These are phyloP conservation scores for Stegophylla sp. DNA, from an alignment of 2,888 invertebrate species.

Conservation along the genomic window DNA sequence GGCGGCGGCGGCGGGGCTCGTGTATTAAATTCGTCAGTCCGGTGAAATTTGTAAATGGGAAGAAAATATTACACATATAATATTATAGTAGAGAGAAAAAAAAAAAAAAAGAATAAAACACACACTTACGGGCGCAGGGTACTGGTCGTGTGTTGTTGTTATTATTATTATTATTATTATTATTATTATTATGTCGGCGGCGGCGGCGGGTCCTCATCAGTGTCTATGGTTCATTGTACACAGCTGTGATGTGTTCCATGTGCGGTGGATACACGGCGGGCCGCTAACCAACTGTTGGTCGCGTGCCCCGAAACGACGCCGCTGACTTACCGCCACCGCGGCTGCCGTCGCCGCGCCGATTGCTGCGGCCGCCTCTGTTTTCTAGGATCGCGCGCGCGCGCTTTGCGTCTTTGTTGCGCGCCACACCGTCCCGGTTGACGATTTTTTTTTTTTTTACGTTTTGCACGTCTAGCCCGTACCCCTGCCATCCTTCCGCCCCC, in stretches of 20 bases:
- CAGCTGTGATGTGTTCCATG: conserved; percentile 58
- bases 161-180: conserved; percentile 20
- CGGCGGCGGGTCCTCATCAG: conserved; percentile 49
- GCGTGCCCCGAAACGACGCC: conserved; percentile 58
- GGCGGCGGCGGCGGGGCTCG: no score
- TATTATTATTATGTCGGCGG: conserved; percentile 30
- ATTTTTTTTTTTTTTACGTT: background rate
- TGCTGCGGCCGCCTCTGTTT: conserved; percentile 51
- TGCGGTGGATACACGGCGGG: conserved; percentile 19
- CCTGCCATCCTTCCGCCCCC: no score
- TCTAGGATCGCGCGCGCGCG: conserved; percentile 7
- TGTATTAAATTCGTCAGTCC: conserved; percentile 37
- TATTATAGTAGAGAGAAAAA: no score
- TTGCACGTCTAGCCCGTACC: background rate
- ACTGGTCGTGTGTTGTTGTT: conserved; percentile 48
- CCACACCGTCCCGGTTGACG: background rate
- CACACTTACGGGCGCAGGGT: conserved; percentile 25
- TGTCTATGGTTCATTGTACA: conserved; percentile 59
- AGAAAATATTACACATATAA: no score
- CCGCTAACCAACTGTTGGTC: conserved; percentile 60
- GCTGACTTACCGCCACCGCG: conserved; percentile 38
- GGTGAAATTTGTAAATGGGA: conserved; percentile 39
- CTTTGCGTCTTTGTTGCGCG: conserved; percentile 11
- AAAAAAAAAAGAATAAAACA: background rate
- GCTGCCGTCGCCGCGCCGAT: conserved; percentile 37